Conservation (phyloP, 2,888 invertebrate species). For the Chymomyza caudatula region DNA sequence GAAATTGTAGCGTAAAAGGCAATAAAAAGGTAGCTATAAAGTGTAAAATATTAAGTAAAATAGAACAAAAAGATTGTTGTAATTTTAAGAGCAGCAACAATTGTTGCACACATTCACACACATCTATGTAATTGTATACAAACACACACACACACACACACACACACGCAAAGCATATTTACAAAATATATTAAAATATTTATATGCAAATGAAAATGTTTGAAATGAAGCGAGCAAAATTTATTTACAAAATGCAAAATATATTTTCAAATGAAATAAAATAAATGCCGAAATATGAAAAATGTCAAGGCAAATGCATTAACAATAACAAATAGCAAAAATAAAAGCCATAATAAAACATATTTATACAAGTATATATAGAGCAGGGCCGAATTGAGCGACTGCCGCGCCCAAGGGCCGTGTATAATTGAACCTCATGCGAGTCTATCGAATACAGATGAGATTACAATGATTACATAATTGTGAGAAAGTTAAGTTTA, state of each 20-base stretch:
- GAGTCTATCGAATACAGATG: too few species aligned
- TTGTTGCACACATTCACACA: neutral
- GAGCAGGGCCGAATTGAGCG: neutral
- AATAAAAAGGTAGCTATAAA: slow-evolving; percentile 39
- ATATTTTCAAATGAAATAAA: neutral
- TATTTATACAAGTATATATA: neutral
- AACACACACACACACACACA: slow-evolving; percentile 19
- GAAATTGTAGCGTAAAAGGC: slow-evolving; percentile 11
- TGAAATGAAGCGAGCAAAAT: neutral
- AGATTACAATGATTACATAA: too few species aligned
- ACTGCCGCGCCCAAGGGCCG: too few species aligned
- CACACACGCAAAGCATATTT: slow-evolving; percentile 16
- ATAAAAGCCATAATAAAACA: neutral
- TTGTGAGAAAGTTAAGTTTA: too few species aligned
- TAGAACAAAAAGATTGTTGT: slow-evolving; percentile 32
- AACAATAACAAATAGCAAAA: slow-evolving; percentile 6
- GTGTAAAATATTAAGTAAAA: slow-evolving; percentile 33
- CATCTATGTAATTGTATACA: too few species aligned
- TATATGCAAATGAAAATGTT: neutral
- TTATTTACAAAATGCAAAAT: slow-evolving; percentile 4
- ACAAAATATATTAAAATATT: neutral
- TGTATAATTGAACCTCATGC: too few species aligned
- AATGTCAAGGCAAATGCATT: neutral
- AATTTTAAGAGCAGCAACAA: slow-evolving; percentile 29
- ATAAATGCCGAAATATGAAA: slow-evolving; percentile 4